Evolutionary conservation across 2,888 invertebrate genomes (phyloP).

Genomic region (Torymus aiolomorphi): DNA sequence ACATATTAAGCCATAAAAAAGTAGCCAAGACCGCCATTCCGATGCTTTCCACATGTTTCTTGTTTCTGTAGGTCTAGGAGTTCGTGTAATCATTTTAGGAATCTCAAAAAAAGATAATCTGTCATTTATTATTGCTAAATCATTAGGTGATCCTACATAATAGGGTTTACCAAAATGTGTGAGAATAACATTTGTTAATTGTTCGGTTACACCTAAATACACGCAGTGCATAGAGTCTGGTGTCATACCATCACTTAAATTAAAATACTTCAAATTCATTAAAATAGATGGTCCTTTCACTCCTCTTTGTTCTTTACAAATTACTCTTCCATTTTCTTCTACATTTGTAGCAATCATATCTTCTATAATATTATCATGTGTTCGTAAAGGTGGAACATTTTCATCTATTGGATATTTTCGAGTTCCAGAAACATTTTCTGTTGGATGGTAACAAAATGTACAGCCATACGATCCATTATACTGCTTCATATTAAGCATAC

Average conservation of each 20-base stretch:
- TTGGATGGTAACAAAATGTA: too few relatives aligned
- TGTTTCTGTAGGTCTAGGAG: slow-evolving; percentile 18
- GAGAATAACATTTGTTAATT: slow-evolving; percentile 26
- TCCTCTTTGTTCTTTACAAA: too few relatives aligned
- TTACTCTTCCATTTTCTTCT: too few relatives aligned
- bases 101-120: slow-evolving; percentile 30
- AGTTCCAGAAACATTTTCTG: too few relatives aligned
- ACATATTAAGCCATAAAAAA: not conserved
- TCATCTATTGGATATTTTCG: too few relatives aligned
- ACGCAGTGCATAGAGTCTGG: slow-evolving; percentile 47
- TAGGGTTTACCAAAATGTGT: slow-evolving; percentile 1
- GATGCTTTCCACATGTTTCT: too few relatives aligned
- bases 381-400: too few relatives aligned
- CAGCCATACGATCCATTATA: too few relatives aligned
- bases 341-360: too few relatives aligned
- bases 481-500: too few relatives aligned
- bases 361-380: too few relatives aligned
- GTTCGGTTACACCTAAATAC: slow-evolving; percentile 45
- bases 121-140: slow-evolving; percentile 41
- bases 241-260: slow-evolving; percentile 36
- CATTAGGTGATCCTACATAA: slow-evolving; percentile 49
- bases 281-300: slow-evolving; percentile 50
- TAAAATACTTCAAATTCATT: slow-evolving; percentile 44
- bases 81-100: slow-evolving; percentile 44
- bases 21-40: not conserved